Percentiles rank a stretch among this genome's conserved stretches.
These are phyloP conservation scores for Okapia johnstoni DNA, from an alignment of 2,113 vertebrate species.

Conservation along the genomic window DNA sequence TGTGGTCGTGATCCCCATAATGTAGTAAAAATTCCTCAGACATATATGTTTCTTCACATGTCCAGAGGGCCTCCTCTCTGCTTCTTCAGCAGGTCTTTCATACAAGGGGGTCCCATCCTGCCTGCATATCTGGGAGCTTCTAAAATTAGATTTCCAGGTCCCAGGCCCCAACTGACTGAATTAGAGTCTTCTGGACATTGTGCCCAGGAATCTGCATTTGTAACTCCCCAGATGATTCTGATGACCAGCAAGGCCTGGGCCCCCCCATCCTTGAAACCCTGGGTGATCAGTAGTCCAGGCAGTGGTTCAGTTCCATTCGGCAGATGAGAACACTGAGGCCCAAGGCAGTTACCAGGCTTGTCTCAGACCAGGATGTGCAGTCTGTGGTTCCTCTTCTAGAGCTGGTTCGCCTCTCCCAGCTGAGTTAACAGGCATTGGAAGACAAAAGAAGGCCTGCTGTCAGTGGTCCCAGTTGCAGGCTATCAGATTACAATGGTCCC, in stretches of 20 bases:
- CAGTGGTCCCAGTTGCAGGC: background rate
- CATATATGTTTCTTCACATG: background rate
- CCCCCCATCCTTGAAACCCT: background rate
- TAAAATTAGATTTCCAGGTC: background rate
- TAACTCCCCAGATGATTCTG: background rate
- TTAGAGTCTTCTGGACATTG: background rate
- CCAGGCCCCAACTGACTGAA: background rate
- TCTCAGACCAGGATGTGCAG: background rate
- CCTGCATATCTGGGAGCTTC: background rate
- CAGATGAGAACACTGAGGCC: background rate
- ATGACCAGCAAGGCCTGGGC: background rate
- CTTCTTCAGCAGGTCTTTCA: background rate
- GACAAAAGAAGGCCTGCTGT: background rate
- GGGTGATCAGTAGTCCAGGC: background rate
- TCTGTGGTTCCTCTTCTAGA: background rate
- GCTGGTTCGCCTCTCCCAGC: background rate
- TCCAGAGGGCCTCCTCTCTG: background rate
- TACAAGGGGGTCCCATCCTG: background rate
- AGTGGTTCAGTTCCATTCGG: background rate
- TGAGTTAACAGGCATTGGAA: background rate
- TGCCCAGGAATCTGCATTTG: background rate
- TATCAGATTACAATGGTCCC: rapidly evolving
- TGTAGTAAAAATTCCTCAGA: background rate
- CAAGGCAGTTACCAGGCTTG: background rate
- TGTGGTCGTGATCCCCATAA: background rate